phyloP scores from a whole-genome alignment of 2,797 vertebrate genomes.

The Neomorphus geoffroyi region DNA sequence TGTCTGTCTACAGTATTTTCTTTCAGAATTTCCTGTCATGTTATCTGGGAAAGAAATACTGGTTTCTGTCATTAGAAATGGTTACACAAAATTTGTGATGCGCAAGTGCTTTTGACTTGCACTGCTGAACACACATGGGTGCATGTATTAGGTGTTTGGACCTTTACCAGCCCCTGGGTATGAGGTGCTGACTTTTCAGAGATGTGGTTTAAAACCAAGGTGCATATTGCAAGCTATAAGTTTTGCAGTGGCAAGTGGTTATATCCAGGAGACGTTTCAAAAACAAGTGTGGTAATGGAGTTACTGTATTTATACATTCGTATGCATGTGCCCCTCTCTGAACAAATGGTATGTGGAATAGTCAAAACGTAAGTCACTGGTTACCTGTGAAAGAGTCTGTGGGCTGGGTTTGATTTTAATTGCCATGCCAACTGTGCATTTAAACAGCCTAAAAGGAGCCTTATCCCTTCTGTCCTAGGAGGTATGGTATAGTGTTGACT shows the following conservation, averaged over 20 bases:
- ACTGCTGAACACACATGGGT: background rate
- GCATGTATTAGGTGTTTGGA: background rate
- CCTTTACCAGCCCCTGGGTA: background rate
- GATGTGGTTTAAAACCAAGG: background rate
- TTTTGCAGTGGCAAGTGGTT: background rate
- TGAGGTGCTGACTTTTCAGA: background rate
- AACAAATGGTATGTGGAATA: background rate
- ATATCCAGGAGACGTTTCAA: background rate
- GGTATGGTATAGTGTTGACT: background rate
- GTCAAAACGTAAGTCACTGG: background rate
- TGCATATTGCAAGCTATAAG: background rate
- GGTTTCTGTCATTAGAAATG: background rate
- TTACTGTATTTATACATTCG: background rate
- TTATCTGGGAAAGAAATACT: background rate
- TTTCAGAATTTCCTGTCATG: background rate
- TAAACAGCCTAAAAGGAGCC: background rate
- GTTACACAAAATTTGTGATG: background rate
- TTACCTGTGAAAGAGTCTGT: background rate
- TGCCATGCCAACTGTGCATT: background rate
- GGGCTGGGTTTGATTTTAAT: background rate
- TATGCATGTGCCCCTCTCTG: background rate
- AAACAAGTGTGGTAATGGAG: background rate
- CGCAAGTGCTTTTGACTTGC: background rate
- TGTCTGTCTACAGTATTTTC: conserved; percentile 30
- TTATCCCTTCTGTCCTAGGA: background rate